These are phyloP conservation scores for Rhorus exstirpatorius DNA, from an alignment of 2,888 invertebrate genomes.

Conservation along the genomic window DNA sequence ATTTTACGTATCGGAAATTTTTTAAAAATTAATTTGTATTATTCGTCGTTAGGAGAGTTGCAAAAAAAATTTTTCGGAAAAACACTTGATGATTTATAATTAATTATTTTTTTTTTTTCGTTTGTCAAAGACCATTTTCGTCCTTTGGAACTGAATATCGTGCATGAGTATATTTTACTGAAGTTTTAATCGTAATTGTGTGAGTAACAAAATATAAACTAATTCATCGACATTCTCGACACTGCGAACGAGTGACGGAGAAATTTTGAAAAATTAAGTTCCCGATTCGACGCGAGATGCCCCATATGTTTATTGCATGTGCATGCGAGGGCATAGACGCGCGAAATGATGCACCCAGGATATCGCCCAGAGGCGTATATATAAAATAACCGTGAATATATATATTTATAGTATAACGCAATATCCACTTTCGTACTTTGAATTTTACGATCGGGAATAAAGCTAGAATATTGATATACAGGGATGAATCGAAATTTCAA, in stretches of 20 bases:
- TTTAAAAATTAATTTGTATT: neutral
- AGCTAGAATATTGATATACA: constrained; percentile 7
- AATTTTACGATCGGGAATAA: constrained; percentile 53
- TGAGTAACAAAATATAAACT: no score
- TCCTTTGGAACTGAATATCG: no score
- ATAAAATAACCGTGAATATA: constrained; percentile 37
- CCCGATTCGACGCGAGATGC: constrained; percentile 12
- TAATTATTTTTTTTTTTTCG: no score
- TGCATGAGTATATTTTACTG: no score
- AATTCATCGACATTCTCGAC: no score
- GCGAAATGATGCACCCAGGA: constrained; percentile 52
- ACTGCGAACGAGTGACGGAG: no score
- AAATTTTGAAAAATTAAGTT: no score
- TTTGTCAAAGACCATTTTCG: no score
- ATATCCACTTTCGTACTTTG: constrained; percentile 44
- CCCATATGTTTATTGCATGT: constrained; percentile 30
- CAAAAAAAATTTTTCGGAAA: neutral
- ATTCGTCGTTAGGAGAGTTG: neutral
- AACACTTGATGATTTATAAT: no score
- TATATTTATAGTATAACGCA: constrained; percentile 41
- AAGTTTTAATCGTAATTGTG: no score
- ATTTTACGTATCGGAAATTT: neutral
- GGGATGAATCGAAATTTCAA: constrained; percentile 1
- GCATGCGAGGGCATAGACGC: constrained; percentile 35
- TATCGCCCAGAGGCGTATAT: constrained; percentile 26